Conservation (phyloP, 2,797 vertebrate genomes). For the Acrossocheilus wenchowensis region DNA sequence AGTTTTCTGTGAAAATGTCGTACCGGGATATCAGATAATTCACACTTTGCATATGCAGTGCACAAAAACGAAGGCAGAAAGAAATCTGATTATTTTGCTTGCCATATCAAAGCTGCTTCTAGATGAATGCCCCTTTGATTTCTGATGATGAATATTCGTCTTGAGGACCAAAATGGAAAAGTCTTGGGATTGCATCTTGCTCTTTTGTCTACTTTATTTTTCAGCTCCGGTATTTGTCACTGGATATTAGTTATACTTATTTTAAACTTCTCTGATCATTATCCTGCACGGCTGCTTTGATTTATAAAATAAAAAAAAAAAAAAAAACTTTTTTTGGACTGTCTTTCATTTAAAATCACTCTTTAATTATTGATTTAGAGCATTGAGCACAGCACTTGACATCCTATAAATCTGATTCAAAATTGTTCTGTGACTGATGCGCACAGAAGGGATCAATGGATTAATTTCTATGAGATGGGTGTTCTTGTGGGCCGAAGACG, state of each 20-base stretch:
- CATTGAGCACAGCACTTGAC: slow-evolving; percentile 74
- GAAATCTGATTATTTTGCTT: background rate
- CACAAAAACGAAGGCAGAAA: slow-evolving; percentile 7
- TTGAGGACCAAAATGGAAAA: slow-evolving; percentile 14
- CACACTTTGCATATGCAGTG: background rate
- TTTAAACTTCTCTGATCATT: slow-evolving; percentile 27
- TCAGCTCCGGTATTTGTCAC: background rate
- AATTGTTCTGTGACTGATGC: slow-evolving; percentile 75
- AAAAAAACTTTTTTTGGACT: background rate
- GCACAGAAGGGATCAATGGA: slow-evolving; percentile 77
- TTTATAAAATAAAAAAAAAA: slow-evolving; percentile 8
- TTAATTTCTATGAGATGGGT: slow-evolving; percentile 77
- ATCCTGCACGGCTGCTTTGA: slow-evolving; percentile 11
- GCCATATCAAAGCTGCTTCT: slow-evolving; percentile 7
- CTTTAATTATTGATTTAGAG: slow-evolving; percentile 67
- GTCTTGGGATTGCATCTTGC: background rate
- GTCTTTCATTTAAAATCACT: slow-evolving; percentile 69
- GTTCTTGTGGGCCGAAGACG: slow-evolving; percentile 70
- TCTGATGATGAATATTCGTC: slow-evolving; percentile 3
- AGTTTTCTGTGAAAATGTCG: background rate
- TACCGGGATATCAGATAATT: slow-evolving; percentile 1
- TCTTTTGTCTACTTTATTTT: background rate
- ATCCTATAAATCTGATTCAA: slow-evolving; percentile 70
- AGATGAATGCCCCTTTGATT: slow-evolving; percentile 1
- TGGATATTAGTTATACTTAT: slow-evolving; percentile 13